phyloP scores from a whole-genome alignment of 1,140 invertebrate species.

The Drosophila pseudoobscura region DNA sequence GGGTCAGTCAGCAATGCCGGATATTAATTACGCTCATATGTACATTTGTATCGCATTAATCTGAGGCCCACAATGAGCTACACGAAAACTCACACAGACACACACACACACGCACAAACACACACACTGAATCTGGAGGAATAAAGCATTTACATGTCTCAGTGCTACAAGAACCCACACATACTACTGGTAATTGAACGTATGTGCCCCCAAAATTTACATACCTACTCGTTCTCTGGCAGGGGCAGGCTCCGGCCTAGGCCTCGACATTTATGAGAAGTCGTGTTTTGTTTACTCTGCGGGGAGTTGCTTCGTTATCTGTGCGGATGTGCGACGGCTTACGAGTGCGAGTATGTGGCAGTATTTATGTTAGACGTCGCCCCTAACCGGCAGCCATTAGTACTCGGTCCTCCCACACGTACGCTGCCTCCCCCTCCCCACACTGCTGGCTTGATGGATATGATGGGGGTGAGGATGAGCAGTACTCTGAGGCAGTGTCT shows the following conservation, averaged over 20 bases:
- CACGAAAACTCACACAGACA: conserved; percentile 23
- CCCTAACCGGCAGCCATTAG: conserved; percentile 38
- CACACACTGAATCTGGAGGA: conserved; percentile 8
- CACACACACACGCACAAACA: conserved; percentile 20
- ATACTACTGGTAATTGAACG: neutral
- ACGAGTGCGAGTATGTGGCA: neutral
- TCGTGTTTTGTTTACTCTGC: conserved; percentile 23
- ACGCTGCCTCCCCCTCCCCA: neutral
- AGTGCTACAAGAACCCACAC: conserved; percentile 12
- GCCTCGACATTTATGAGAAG: conserved; percentile 42
- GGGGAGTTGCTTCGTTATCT: conserved; percentile 8
- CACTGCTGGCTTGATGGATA: conserved; percentile 5
- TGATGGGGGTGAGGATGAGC: conserved; percentile 1
- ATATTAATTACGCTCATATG: conserved; percentile 62
- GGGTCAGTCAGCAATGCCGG: conserved; percentile 27
- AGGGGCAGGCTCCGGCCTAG: conserved; percentile 4
- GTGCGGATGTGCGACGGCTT: neutral
- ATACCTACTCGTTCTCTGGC: neutral
- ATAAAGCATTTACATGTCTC: conserved; percentile 26
- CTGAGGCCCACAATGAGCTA: conserved; percentile 35
- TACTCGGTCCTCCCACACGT: conserved; percentile 8
- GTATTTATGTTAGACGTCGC: conserved; percentile 20
- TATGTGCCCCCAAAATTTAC: neutral
- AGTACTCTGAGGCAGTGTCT: neutral
- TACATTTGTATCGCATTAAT: conserved; percentile 53